Conservation (phyloP, 2,113 vertebrate genomes). For the Colius striatus region DNA sequence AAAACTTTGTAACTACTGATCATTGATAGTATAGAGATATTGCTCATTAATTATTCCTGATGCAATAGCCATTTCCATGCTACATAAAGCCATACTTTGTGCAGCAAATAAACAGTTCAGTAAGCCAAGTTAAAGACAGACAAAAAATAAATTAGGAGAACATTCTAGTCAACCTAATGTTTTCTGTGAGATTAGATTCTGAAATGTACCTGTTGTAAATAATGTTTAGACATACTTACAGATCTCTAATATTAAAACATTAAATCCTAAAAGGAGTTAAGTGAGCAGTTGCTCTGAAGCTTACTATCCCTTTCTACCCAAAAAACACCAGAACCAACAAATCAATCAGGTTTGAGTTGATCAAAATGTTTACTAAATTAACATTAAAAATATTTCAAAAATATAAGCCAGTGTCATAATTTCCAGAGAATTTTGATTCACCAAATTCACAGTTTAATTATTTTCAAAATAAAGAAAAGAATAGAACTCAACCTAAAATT, state of each 20-base stretch:
- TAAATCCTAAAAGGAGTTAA: not conserved
- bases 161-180: not conserved
- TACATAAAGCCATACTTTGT: not conserved
- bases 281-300: not conserved
- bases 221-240: not conserved
- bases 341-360: not conserved
- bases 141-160: not conserved
- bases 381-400: not conserved
- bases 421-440: not conserved
- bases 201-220: not conserved
- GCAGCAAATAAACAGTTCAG: not conserved
- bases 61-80: not conserved
- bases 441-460: not conserved
- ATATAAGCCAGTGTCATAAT: not conserved
- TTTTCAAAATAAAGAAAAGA: not conserved
- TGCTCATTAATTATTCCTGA: not conserved
- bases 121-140: not conserved
- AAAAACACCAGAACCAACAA: not conserved
- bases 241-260: not conserved
- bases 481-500: not conserved
- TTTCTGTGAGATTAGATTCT: not conserved
- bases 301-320: not conserved
- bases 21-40: not conserved
- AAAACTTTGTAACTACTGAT: not conserved
- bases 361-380: constrained; percentile 14